Base-by-base conservation (phyloP, 92 coral and sea anemone genomes). In the Parazoanthus darwini region DNA sequence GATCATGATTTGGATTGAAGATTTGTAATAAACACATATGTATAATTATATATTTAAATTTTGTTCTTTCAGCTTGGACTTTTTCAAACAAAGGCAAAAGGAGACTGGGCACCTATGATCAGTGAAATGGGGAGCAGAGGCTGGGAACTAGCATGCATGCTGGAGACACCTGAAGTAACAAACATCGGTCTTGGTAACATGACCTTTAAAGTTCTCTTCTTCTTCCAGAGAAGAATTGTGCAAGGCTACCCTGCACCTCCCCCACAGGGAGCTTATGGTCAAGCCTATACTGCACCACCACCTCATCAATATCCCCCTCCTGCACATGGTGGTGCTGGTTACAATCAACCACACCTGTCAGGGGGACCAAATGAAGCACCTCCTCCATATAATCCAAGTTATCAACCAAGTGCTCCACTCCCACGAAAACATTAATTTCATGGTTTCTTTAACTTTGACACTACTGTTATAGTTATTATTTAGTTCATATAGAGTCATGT, bases 31-130 rank as follows among this genome's bases (percentile, higher is more conserved):
- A 0, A 29, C 33, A 29, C 29, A 39, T 72, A 38, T 68, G 14
- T 4, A 9, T 70, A 33, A 44, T 74, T 92, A 4, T 56, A 7
- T 59, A 29, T 29, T 0, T 29, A 29, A 11, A 51, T 68, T 89
- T 54, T 70, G 54, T 23, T 72, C 74, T 85, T 77, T 1, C 90
- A 97, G 99, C 86, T 97, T 88, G 99, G 99, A 11, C 93, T 97
- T 87, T 96, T 96, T 59, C 94, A 96, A 86, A 97, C 99, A 23
- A 97, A 97, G 86, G 98, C 99, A 29, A 93, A 95, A 89, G 98
- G 98, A 88, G 98, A 97, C 92, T 97, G 99, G 99, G 93, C 96
- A 72, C 98, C 98, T 87, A 95, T 97, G 98, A 94, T 97, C 70
- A 86, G 85, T 80, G 99, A 97, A 89, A 96, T 96, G 99, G 99